Percentiles rank a stretch among this genome's conserved stretches.
Conservation (phyloP, 2,113 vertebrate genomes). For the Dasyprocta punctata region DNA sequence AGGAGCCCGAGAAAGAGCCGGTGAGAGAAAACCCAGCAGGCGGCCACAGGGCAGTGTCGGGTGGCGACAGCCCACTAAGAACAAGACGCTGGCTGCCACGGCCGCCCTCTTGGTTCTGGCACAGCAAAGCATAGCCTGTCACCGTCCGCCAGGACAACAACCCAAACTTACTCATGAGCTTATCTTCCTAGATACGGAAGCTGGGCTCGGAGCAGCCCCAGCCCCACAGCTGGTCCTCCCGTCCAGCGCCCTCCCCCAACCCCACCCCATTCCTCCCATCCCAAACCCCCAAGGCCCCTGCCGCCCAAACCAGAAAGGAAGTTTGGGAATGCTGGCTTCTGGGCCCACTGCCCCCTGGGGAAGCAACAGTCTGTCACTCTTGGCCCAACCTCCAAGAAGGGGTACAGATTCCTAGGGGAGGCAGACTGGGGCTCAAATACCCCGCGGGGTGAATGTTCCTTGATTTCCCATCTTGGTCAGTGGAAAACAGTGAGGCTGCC, state of each 20-base stretch:
- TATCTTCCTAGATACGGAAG: not conserved
- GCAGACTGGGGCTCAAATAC: not conserved
- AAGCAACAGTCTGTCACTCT: not conserved
- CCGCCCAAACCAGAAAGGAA: not conserved
- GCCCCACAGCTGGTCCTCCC: not conserved
- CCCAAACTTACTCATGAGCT: not conserved
- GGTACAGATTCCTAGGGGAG: not conserved
- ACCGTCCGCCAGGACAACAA: not conserved
- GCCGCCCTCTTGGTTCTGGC: fast-evolving
- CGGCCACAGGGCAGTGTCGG: not conserved
- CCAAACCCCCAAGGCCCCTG: not conserved
- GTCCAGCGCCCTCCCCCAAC: not conserved
- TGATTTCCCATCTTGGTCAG: not conserved
- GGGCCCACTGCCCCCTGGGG: not conserved
- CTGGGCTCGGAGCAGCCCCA: not conserved
- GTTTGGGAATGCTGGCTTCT: too few species aligned
- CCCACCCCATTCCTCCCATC: not conserved
- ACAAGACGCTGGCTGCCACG: not conserved
- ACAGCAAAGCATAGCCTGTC: not conserved
- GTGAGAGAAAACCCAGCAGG: not conserved
- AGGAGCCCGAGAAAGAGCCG: not conserved
- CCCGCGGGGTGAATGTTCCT: not conserved
- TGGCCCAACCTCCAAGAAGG: not conserved
- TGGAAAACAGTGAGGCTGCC: not conserved
- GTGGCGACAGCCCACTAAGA: not conserved